Base-by-base conservation (phyloP, 2,888 invertebrate species). In the Melikaiella ostensackeni region DNA sequence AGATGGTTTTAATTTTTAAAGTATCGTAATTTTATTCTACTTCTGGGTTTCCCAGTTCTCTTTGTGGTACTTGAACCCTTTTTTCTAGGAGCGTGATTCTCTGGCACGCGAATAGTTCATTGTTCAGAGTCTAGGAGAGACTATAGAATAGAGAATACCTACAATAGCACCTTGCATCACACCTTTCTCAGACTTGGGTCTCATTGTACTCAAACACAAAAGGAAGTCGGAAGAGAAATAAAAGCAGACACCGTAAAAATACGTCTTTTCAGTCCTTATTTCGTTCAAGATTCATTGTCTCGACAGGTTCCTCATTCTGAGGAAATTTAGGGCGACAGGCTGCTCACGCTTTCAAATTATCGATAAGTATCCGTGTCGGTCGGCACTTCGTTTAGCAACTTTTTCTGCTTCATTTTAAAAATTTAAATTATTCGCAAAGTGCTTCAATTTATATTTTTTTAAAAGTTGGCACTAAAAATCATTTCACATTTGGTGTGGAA, bases 211-310 rank as follows among this genome's bases (percentile, higher is more conserved):
- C 73, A 21, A 38, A 42, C 66, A 87, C 84, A 86, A 87, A 84
- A 80, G 83, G 9, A 73, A 62, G 66, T 76, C 73, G 21, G 55
- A 13, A 35, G 75, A 75, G 76, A 82, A 70, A 73, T 74, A 59
- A 75, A 75, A 79, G 77, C 66, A 33, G 24, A 63, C 57, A 46
- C 35, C 42, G 57, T 66, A 55, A 74, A 78, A 80, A 42, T 61
- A 9, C 77, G 79, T 81, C 76, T 79, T 82, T 82, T 80, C 74
- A 75, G 62, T 79, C 77, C 81, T 84, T 81, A 83, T 84, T 82
- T 84, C 78, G 79, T 84, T 78, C 30, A 85, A 82, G 57, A 83
- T 79, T 82, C 79, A 87, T 85, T 86, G 86, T 87, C 62, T 76
- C 9, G 70, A 42, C 38, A 75, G 59, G 59, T 75, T 62, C 35